These are phyloP conservation scores for Darevskia nairensis DNA, from an alignment of 2,797 vertebrate genomes.

Conservation along the genomic window DNA sequence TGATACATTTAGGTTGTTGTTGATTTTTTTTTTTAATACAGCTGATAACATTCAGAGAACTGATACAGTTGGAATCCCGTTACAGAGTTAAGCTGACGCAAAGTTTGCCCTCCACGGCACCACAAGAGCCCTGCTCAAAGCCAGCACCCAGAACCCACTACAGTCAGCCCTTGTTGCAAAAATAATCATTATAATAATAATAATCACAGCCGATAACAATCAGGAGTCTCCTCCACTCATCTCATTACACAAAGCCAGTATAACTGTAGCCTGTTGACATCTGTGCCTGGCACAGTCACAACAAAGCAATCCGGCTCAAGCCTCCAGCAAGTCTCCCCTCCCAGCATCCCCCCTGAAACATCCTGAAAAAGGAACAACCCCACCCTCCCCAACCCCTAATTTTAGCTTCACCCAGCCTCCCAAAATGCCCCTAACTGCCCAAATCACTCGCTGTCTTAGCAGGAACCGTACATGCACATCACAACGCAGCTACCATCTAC, in stretches of 20 bases:
- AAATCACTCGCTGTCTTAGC: slow-evolving; percentile 14
- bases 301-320: slow-evolving; percentile 14
- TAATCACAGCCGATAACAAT: neutral
- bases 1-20: slow-evolving; percentile 1
- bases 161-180: slow-evolving; percentile 11
- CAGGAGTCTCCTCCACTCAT: neutral
- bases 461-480: slow-evolving; percentile 28
- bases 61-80: slow-evolving; percentile 28
- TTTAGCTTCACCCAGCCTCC: slow-evolving; percentile 24
- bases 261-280: neutral
- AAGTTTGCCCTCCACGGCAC: slow-evolving; percentile 13
- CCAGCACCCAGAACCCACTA: slow-evolving; percentile 21
- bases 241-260: slow-evolving; percentile 12
- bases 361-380: slow-evolving; percentile 11
- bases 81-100: slow-evolving; percentile 15
- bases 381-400: neutral
- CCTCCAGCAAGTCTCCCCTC: neutral
- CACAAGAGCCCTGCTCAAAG: slow-evolving; percentile 28
- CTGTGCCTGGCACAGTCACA: slow-evolving; percentile 1
- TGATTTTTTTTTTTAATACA: slow-evolving; percentile 6
- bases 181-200: neutral
- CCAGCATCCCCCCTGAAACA: neutral
- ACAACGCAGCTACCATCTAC: slow-evolving; percentile 42
- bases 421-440: slow-evolving; percentile 14
- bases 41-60: slow-evolving; percentile 25